These are phyloP conservation scores for Synergus umbraculus DNA, from an alignment of 2,888 invertebrate species.

Conservation along the genomic window DNA sequence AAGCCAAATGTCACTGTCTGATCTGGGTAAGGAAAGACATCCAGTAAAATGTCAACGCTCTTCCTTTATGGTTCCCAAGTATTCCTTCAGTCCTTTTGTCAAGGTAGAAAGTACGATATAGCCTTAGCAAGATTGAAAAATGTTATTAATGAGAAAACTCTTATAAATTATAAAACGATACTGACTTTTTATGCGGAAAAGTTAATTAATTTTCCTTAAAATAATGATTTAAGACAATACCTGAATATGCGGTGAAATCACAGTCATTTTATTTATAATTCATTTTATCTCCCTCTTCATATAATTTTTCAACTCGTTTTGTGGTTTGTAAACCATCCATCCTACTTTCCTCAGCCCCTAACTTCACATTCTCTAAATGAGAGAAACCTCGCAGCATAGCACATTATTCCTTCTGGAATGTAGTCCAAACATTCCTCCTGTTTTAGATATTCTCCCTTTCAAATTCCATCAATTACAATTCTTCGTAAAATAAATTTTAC, in stretches of 20 bases:
- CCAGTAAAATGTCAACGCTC: conserved; percentile 24
- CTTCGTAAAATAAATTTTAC: not conserved
- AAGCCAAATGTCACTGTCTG: not conserved
- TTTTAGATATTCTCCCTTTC: not conserved
- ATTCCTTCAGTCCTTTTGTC: not conserved
- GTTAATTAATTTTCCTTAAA: not conserved
- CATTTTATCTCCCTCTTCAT: not conserved
- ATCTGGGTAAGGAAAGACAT: conserved; percentile 14
- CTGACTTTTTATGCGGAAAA: not conserved
- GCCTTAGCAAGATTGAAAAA: not conserved
- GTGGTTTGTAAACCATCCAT: not conserved
- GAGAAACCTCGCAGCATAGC: not conserved
- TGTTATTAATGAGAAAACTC: not conserved
- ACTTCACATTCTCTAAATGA: not conserved
- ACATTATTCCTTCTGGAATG: not conserved
- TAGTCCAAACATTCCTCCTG: not conserved
- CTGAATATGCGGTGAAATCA: not conserved
- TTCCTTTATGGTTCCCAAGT: not conserved
- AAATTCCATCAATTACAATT: not conserved
- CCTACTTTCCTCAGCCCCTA: not conserved
- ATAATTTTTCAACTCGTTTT: not conserved
- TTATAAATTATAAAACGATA: not conserved
- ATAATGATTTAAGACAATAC: not conserved
- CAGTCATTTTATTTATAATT: not conserved
- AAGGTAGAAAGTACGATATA: not conserved